phyloP scores from a whole-genome alignment of 2,797 vertebrate species.

The Sarcophilus harrisii region DNA sequence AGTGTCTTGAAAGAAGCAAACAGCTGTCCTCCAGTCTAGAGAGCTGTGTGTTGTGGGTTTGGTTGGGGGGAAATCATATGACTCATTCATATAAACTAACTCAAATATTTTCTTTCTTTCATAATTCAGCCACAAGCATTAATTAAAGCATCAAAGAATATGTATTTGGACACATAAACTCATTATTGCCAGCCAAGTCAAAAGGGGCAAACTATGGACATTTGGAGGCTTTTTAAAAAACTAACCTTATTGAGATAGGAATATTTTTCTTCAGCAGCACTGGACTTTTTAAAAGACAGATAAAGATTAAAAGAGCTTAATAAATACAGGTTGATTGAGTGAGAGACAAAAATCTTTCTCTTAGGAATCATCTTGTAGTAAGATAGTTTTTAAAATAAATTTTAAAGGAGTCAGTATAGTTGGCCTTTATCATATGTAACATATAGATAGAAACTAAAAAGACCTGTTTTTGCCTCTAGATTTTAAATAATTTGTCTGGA shows the following conservation, averaged over 20 bases:
- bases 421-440: neutral
- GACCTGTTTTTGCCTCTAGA: neutral
- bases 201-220: conserved; percentile 41
- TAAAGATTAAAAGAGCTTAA: conserved; percentile 11
- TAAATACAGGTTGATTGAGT: neutral
- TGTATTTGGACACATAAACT: conserved; percentile 69
- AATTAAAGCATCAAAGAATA: conserved; percentile 73
- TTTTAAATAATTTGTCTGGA: neutral
- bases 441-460: neutral
- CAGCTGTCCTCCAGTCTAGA: conserved; percentile 17
- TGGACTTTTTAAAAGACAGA: conserved; percentile 47
- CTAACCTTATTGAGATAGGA: conserved; percentile 21
- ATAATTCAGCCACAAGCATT: conserved; percentile 68
- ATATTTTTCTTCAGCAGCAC: conserved; percentile 58
- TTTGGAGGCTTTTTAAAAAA: conserved; percentile 63
- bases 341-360: conserved; percentile 47
- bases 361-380: conserved; percentile 52
- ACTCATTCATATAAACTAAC: conserved; percentile 45
- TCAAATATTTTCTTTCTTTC: conserved; percentile 74
- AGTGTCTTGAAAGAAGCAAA: conserved; percentile 50
- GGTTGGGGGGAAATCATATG: conserved; percentile 39
- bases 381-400: conserved; percentile 40
- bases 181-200: conserved; percentile 47
- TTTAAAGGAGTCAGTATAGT: neutral
- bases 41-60: conserved; percentile 51